Evolutionary conservation across 2,113 vertebrate species (phyloP), one percentile per base, ranked within the genome.

Genomic region (Cebus imitator): DNA sequence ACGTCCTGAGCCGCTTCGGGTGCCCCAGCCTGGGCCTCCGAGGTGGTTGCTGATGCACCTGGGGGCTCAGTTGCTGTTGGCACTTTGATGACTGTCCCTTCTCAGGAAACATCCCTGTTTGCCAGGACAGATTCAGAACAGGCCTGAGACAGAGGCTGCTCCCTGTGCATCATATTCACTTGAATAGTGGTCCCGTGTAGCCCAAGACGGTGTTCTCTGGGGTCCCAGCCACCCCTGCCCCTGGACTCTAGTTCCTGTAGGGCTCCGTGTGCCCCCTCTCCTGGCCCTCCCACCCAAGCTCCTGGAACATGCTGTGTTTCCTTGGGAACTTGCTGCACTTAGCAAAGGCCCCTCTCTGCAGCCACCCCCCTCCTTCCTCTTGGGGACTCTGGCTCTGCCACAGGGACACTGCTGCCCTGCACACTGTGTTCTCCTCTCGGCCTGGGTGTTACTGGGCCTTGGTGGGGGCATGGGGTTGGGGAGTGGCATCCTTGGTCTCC

Each of bases 321-420:
- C 35, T 25, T 20, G 5, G 37, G 25, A 25, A 18, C 27, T 40
- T 25, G 40, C 61, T 79, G 83, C 37, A 8, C 64, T 61, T 16
- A 5, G 20, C 40, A 40, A 43, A 10, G 12, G 43, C 30, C 23
- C 13, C 4, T 6, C 1, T 13, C n/a, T 57, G 5, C 25, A 1
- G 61, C 48, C 21, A 27, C 2, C 6, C 17, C 35, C 9, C 17
- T 48, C 14, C 30, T 64, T 68, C 72, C 43, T 27, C 16, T 20
- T 1, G 25, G 27, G 50, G 0, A 10, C 20, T 52, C 78, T 30
- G n/a, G 57, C 45, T 37, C 3, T 27, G 55, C 32, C 3, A 2
- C 0, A 2, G 55, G 43, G 32, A 52, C 17, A 2, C 90, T 75
- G 55, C 23, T 48, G 23, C 55, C 40, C 40, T 4, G 43, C 21